A percentile compares a stretch with the other conserved stretches of the same genome.
phyloP scores from a whole-genome alignment of 2,797 vertebrate species.

The Dendrocincla fuliginosa region DNA sequence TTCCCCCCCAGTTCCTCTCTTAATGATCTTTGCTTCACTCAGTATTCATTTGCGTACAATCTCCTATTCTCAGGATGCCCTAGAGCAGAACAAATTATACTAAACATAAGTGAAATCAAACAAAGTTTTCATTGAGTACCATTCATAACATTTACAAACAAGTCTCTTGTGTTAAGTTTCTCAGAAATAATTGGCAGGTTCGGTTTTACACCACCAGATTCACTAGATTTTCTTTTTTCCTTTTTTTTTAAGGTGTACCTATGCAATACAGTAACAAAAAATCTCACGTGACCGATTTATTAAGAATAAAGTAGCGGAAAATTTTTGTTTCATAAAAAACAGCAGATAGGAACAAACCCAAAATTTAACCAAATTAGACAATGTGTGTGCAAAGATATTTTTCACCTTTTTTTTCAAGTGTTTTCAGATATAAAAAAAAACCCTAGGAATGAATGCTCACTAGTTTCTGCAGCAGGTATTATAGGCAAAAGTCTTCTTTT shows the following conservation, averaged over 20 bases:
- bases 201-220: neutral
- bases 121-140: constrained; percentile 65
- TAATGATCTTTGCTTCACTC: constrained; percentile 73
- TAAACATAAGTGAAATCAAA: constrained; percentile 71
- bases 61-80: constrained; percentile 69
- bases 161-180: constrained; percentile 54
- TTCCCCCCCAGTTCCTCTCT: constrained; percentile 72
- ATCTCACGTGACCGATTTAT: neutral
- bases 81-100: constrained; percentile 75
- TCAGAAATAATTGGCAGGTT: constrained; percentile 56
- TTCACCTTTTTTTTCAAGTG: neutral
- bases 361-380: neutral
- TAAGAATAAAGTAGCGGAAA: neutral
- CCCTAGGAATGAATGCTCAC: neutral
- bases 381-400: neutral
- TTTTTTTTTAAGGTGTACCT: neutral
- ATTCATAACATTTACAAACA: constrained; percentile 73
- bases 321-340: neutral
- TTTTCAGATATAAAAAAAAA: neutral
- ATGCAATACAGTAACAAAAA: neutral
- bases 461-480: neutral
- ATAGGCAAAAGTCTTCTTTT: neutral
- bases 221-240: neutral
- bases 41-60: constrained; percentile 72
- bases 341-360: neutral